These are phyloP conservation scores for Perca fluviatilis DNA, from an alignment of 2,113 vertebrate genomes.

Conservation along the genomic window DNA sequence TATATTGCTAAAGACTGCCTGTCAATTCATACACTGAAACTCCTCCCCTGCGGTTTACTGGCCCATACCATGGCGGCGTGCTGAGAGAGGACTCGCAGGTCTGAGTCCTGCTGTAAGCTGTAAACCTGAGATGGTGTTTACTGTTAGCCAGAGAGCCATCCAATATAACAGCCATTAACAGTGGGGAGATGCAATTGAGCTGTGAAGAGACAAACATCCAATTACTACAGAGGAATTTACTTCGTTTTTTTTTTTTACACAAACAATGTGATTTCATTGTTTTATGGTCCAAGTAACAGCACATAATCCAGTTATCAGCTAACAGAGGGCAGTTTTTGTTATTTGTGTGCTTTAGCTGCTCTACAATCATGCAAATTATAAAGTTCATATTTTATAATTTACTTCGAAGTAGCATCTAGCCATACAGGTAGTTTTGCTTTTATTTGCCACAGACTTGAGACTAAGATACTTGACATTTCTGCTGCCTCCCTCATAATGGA, in stretches of 20 bases:
- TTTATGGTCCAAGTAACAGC: slow-evolving; percentile 32
- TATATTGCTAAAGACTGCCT: slow-evolving; percentile 36
- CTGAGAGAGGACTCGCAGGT: slow-evolving; percentile 42
- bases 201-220: slow-evolving; percentile 20
- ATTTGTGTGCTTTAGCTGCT: background rate
- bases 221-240: background rate
- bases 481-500: background rate
- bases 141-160: slow-evolving; percentile 33
- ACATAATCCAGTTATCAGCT: background rate
- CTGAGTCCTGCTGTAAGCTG: slow-evolving; percentile 32
- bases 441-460: background rate
- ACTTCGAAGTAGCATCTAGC: background rate
- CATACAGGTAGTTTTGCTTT: background rate
- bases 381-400: background rate
- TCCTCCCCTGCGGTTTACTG: slow-evolving; percentile 59
- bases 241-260: slow-evolving; percentile 20
- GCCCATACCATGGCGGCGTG: background rate
- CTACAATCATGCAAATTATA: background rate
- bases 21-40: slow-evolving; percentile 38
- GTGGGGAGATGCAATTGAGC: slow-evolving; percentile 43
- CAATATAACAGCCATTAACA: slow-evolving; percentile 42
- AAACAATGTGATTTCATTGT: slow-evolving; percentile 18
- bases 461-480: background rate
- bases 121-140: slow-evolving; percentile 64
- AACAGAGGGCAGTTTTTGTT: background rate